Conservation (phyloP, 2,888 invertebrate species). For the Macrophya annulata region DNA sequence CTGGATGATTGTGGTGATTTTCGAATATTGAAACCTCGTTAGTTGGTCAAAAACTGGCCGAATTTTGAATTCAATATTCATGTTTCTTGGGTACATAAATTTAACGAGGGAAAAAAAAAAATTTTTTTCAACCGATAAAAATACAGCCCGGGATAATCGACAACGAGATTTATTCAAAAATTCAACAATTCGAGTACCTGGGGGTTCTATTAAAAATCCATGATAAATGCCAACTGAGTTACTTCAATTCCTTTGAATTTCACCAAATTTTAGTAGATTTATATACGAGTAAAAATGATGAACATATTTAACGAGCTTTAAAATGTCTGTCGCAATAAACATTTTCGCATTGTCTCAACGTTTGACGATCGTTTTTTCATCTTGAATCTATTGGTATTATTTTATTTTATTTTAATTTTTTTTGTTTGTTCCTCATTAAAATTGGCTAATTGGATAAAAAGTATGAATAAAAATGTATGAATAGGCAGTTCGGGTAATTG, state of each 20-base stretch:
- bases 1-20: not conserved
- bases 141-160: not conserved
- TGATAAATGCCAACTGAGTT: not conserved
- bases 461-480: not conserved
- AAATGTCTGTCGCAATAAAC: not conserved
- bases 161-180: not conserved
- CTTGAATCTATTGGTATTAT: too few relatives aligned
- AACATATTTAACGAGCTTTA: not conserved
- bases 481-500: not conserved
- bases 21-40: not conserved
- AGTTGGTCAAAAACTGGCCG: not conserved
- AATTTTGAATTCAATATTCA: constrained; percentile 1
- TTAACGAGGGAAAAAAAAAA: too few relatives aligned
- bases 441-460: not conserved
- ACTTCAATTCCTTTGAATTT: not conserved
- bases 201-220: not conserved
- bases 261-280: not conserved
- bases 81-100: not conserved
- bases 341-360: not conserved
- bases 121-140: not conserved
- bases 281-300: not conserved
- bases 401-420: too few relatives aligned
- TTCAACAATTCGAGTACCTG: not conserved
- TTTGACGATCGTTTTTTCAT: not conserved
- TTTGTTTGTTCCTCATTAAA: not conserved